Evolutionary conservation across 2,113 vertebrate species (phyloP).

Genomic region (Hipposideros armiger): DNA sequence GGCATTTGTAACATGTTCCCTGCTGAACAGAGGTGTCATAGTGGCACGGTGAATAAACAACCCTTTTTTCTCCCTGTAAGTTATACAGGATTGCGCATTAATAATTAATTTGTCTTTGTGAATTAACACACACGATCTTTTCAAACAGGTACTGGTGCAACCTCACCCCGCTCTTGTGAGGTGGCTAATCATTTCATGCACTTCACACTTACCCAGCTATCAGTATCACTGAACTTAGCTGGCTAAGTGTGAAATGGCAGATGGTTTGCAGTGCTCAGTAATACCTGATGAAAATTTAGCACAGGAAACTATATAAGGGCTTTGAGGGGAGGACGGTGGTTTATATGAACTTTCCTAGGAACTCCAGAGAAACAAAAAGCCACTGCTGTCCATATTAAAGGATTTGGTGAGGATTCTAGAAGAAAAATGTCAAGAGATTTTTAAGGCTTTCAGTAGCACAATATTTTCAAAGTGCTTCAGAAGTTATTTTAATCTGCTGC

Average conservation of each 20-base stretch:
- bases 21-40: constrained; percentile 50
- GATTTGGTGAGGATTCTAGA: not conserved
- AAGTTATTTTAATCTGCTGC: constrained; percentile 61
- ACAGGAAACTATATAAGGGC: not conserved
- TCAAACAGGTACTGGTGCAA: not conserved
- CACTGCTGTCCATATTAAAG: not conserved
- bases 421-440: constrained; percentile 29
- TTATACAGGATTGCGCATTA: constrained; percentile 65
- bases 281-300: not conserved
- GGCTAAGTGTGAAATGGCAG: constrained; percentile 58
- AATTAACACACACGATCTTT: constrained; percentile 41
- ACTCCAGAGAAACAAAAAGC: constrained; percentile 61
- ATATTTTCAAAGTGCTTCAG: constrained; percentile 54
- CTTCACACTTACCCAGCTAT: constrained; percentile 66
- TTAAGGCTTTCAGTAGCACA: not conserved
- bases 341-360: constrained; percentile 55
- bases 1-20: constrained; percentile 31
- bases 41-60: constrained; percentile 30
- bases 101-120: constrained; percentile 78
- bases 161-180: not conserved
- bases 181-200: constrained; percentile 33
- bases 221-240: constrained; percentile 55
- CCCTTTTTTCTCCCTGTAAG: constrained; percentile 44
- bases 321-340: not conserved
- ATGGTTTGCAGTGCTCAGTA: constrained; percentile 15